Percentiles rank a stretch among this genome's conserved stretches.
phyloP scores from a whole-genome alignment of 1,140 invertebrate genomes.

The Antheraea mylitta region DNA sequence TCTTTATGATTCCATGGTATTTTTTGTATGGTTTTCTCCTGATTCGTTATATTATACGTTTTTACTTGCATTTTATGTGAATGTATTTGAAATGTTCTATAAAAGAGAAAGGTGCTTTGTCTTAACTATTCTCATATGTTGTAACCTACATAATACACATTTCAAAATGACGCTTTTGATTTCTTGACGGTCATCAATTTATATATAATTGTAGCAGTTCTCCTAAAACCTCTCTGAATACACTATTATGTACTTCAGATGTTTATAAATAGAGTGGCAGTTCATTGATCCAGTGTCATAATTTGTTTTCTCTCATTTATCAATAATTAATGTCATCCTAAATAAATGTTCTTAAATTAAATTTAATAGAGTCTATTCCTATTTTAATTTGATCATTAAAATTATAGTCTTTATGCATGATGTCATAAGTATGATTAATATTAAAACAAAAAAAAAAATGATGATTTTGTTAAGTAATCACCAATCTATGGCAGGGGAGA shows the following conservation, averaged over 20 bases:
- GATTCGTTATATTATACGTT: not conserved
- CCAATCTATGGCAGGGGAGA: no score
- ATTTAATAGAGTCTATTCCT: not conserved
- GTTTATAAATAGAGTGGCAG: not conserved
- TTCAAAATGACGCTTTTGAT: not conserved
- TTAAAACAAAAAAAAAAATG: not conserved
- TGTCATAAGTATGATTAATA: not conserved
- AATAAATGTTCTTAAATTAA: not conserved
- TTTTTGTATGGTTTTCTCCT: constrained; percentile 1
- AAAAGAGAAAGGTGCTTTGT: constrained; percentile 54
- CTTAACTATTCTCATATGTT: constrained; percentile 28
- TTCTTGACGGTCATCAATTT: not conserved
- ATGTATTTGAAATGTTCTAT: constrained; percentile 15
- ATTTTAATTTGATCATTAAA: not conserved
- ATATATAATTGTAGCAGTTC: not conserved
- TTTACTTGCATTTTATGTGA: not conserved
- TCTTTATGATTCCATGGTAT: constrained; percentile 8
- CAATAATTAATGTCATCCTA: not conserved
- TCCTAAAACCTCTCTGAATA: no score
- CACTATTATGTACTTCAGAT: not conserved
- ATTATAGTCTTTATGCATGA: not conserved
- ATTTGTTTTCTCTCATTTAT: not conserved
- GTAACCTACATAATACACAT: constrained; percentile 51
- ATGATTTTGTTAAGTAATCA: not conserved
- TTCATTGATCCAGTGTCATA: constrained; percentile 4